phyloP scores from a whole-genome alignment of 2,888 invertebrate genomes.

The Notocelia uddmanniana region DNA sequence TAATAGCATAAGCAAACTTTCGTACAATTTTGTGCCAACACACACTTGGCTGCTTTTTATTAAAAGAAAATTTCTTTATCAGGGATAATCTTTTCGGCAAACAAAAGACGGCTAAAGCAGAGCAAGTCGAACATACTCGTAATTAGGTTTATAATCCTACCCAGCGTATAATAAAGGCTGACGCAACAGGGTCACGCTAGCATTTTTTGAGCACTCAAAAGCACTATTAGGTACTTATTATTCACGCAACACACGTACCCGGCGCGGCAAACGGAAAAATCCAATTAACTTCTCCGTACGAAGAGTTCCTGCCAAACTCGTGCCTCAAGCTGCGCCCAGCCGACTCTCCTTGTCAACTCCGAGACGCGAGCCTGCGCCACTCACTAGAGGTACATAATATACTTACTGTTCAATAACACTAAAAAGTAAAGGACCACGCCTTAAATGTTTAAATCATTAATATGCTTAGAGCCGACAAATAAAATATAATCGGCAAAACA shows the following conservation, averaged over 20 bases:
- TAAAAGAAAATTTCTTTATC: constrained; percentile 13
- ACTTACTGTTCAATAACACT: constrained; percentile 70
- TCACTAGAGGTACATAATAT: constrained; percentile 66
- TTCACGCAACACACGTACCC: constrained; percentile 75
- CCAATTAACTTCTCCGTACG: constrained; percentile 82
- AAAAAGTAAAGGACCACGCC: not conserved
- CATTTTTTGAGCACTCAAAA: constrained; percentile 50
- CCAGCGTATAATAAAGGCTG: constrained; percentile 5
- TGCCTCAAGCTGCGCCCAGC: constrained; percentile 45
- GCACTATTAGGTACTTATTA: constrained; percentile 76
- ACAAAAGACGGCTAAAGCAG: constrained; percentile 18
- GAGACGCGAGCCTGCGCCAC: constrained; percentile 53
- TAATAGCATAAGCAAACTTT: too few relatives aligned
- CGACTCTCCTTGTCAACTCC: constrained; percentile 45
- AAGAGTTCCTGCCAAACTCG: constrained; percentile 69
- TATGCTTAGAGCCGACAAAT: constrained; percentile 4
- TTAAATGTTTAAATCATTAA: not conserved
- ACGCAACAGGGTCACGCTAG: constrained; percentile 32
- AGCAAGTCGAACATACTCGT: constrained; percentile 17
- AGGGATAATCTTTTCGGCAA: constrained; percentile 5
- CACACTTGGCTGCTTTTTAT: too few relatives aligned
- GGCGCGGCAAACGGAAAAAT: constrained; percentile 81
- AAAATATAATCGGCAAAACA: not conserved
- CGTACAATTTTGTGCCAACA: too few relatives aligned
- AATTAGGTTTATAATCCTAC: constrained; percentile 16